Base-by-base conservation (phyloP, 2,113 vertebrate genomes). In the Leucopternis melanops region DNA sequence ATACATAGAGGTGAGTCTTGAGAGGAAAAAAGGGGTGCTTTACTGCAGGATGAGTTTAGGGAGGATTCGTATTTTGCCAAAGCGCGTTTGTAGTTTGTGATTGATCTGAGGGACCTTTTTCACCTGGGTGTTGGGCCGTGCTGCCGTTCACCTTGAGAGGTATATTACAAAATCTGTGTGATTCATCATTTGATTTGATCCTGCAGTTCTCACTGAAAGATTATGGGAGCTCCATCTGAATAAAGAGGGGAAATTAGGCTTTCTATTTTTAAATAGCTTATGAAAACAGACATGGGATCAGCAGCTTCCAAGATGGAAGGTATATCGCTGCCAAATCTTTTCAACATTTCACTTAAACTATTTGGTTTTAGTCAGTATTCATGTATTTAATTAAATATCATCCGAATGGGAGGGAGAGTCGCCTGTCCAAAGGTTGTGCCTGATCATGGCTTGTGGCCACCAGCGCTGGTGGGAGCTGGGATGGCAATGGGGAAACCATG, bases 231-330 rank as follows among this genome's bases (percentile, higher is more conserved):
- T 44, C 50, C 2, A 1, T 61, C 73, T 92, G 91, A 95, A 81
- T 86, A 86, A 95, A 52, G 45, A 85, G 62, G 74, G 40, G 40
- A 95, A 94, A 81, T 82, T 38, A 94, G 84, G 70, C 66, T 95
- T 90, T 88, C 89, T 94, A 50, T 90, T 96, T 95, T 87, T 92
- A 94, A 92, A 86, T 94, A 63, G 44, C 52, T 95, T 91, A 59
- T 65, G 80, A 84, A 81, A 92, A 85, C 75, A 91, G 81, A 62
- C 94, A 81, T 0, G 11, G 49, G 55, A 77, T 92, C 67, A 73
- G 80, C 66, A 86, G 79, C 81, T 81, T 96, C n/a, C 91, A 88
- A 80, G 81, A 81, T 95, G 89, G 81, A 94, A 95, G 94, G 74
- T 88, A 26, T 67, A 75, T 83, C 0, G 0, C 42, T 95, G 92